A percentile compares a stretch with the other conserved stretches of the same genome.
Evolutionary conservation across 2,797 vertebrate genomes (phyloP).

Genomic region (Stomatorhinus walkeri): DNA sequence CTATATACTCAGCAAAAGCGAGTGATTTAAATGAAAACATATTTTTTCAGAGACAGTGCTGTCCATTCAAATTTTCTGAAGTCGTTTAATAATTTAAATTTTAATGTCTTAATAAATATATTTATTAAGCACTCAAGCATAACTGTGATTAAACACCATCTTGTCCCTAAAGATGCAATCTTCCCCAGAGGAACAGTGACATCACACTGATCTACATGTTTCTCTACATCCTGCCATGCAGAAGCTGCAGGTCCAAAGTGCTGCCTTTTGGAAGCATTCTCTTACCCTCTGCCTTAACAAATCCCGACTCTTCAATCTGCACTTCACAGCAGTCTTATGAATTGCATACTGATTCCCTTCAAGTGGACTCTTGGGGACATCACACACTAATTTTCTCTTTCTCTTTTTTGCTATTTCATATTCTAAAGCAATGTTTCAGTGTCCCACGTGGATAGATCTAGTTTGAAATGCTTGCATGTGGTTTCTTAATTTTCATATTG

Average conservation of each 20-base stretch:
- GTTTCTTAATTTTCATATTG: not conserved
- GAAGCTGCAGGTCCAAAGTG: not conserved
- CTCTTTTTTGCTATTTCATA: not conserved
- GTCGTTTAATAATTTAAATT: not conserved
- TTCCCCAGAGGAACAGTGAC: not conserved
- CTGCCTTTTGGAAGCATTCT: not conserved
- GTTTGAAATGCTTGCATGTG: not conserved
- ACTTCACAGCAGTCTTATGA: not conserved
- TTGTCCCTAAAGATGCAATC: not conserved
- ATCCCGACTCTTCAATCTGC: not conserved
- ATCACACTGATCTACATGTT: not conserved
- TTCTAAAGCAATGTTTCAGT: not conserved
- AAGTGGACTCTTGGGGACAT: not conserved
- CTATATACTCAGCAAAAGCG: not conserved
- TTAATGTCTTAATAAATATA: not conserved
- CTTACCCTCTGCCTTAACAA: not conserved
- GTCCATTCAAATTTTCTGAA: not conserved
- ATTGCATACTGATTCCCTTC: not conserved
- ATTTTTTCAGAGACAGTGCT: not conserved
- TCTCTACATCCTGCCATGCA: not conserved
- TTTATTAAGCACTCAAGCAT: not conserved
- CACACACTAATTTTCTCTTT: not conserved
- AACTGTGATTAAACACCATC: not conserved
- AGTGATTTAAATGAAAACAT: not conserved
- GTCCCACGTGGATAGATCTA: not conserved